Base-by-base conservation (phyloP, 2,113 vertebrate species). In the Lepus europaeus region DNA sequence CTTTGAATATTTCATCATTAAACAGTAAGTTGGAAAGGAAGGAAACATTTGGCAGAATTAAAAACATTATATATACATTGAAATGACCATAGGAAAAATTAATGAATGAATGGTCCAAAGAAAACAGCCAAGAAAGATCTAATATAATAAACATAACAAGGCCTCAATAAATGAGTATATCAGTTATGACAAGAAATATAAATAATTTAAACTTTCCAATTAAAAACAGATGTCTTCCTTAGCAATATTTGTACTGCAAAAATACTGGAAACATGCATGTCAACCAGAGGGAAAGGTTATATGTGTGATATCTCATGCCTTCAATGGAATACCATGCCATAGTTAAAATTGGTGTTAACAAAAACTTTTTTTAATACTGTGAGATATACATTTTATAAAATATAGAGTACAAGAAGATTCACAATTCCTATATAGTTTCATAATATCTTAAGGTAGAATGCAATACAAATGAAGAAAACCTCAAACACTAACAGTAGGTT, bases 221-320 rank as follows among this genome's bases (percentile, higher is more conserved):
- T 93, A 93, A 97, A 95, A 95, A 36, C 89, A 96, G 96, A 94
- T 95, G 79, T 92, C 94, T 96, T 93, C 69, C 27, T 88, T 31
- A 89, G 78, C 69, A 90, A 74, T 89, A 93, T 92, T 85, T 92
- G 74, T 19, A 92, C 66, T 59, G 19, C 5, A 92, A 86, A 82
- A 81, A 89, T 92, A 82, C 61, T 95, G 39, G 63, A 95, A 95
- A 64, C 31, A 82, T 78, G 45, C 53, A 90, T n/a, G 31, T 91
- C 53, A 88, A 76, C 33, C 49, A 92, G 39, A 95, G 69, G 33
- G 17, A 86, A 90, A 94, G n/a, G 23, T 56, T 81, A 23, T 74
- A 51, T 53, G 72, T 49, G 29, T 76, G n/a, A 89, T 92, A n/a
- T 74, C 88, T 95, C 53, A 95, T 73, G 8, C 23, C 45, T 36